Evolutionary conservation across 92 coral and sea anemone species (phyloP), one percentile per base, ranked within the genome.

Genomic region (Palythoa caribaeorum): DNA sequence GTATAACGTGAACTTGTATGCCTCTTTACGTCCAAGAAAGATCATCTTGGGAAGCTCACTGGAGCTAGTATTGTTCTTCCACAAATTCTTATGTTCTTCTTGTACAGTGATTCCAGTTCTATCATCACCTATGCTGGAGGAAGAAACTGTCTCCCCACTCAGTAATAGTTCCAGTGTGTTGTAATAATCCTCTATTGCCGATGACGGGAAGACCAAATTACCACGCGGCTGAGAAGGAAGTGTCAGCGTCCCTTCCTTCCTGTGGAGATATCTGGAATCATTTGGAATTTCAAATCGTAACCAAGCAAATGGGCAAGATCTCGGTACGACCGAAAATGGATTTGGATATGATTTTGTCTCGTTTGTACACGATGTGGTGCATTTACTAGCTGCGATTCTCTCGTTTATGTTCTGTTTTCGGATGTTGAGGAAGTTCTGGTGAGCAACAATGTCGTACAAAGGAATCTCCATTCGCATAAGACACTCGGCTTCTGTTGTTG

Each of bases 301-400:
- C 78, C 80, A 69, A 3, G 95, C 91, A 77, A 88, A 94, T 7
- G 98, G 98, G 53, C 98, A 94, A 28, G 87, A 13, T 17, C 96
- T 85, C 47, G 47, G 71, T 21, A 88, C 87, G 4, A 44, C 80
- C 60, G 81, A 77, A 15, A 88, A 66, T 9, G 83, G 92, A 47
- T 77, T 70, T 2, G 2, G 84, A 20, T 20, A 19, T 59, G 63
- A 38, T 6, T 65, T 17, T 39, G 75, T 80, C 39, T 84, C 83
- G 70, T 86, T 60, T 79, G 89, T 11, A 71, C 91, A 91, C 59
- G 89, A 78, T 37, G 78, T 50, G 51, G 47, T 40, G 38, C 60
- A 73, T n/a, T 77, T 83, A 51, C 48, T 72, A 60, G 70, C 51
- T 9, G 36, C 65, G 48, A 77, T 17, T 63, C 60, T 71, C 11